Evolutionary conservation across 1,140 invertebrate genomes (phyloP), one percentile per base, ranked within the genome.

Genomic region (Micrasema longulum): DNA sequence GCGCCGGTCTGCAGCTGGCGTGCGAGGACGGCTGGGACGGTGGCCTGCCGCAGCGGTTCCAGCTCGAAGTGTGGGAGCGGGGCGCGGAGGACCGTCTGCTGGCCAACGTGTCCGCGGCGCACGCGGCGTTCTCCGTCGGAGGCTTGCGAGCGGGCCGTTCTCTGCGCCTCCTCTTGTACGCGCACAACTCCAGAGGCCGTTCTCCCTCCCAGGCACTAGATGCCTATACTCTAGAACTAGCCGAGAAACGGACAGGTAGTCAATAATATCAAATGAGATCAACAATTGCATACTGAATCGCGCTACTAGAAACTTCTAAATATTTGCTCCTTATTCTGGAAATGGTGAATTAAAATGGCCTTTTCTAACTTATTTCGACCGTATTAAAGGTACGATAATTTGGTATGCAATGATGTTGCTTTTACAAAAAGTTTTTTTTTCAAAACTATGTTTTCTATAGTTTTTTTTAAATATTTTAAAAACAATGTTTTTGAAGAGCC

Each of bases 41-140:
- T 3, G 95, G 95, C 0, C 83, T 96, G n/a, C 87, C 89, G 16
- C 95, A 96, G 81, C 87, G 88, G 11, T 97, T 96, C 81, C 83
- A 94, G 48, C 83, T 94, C 41, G 94, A 96, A 81, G 88, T 93
- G 41, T 87, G 84, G 55, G 79, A 82, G 41, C 38, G 68, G 35
- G 63, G 43, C 79, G 80, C 77, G 6, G 10, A 9, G 7, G 84
- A 85, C 7, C 80, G 79, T 14, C 73, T 87, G 14, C 80, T 85
- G 5, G 82, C 80, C 0, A 89, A 88, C 76, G 78, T 85, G 1
- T 84, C 81, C n/a, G 83, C 84, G 55, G 80, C 76, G 22, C 76
- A 80, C 10, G 82, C 88, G 2, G 72, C 81, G 2, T 88, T 88
- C 81, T 82, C 82, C 38, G 82, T 89, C 0, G 81, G 83, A 66